Base-by-base conservation (phyloP, 2,888 invertebrate genomes). In the Dicranocentrus wangi region DNA sequence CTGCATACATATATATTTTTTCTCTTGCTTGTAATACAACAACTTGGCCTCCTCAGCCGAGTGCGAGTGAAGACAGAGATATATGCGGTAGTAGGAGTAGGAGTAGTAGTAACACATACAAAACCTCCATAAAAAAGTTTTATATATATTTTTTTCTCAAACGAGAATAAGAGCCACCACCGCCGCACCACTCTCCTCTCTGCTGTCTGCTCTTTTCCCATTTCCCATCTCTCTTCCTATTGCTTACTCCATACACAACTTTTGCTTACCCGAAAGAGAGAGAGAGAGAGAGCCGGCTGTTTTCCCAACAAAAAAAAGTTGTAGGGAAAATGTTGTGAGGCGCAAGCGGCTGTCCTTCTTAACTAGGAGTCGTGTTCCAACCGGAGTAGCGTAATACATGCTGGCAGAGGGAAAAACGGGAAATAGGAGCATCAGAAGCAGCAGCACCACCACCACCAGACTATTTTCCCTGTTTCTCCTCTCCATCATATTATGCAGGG, bases 291-390 rank as follows among this genome's bases (percentile, higher is more conserved):
- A 61, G 47, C 71, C 71, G 71, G 71, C 75, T 75, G 53, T 75
- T 75, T 66, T 72, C 47, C 51, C 60, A 66, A 39, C 51, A 58
- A 60, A 51, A 28, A 25, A 60, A 77, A 63, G 61, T 75, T 72
- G n/a, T n/a, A n/a, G 47, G 68, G 79, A 71, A 81, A 82, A 72
- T 72, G 71, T 73, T 68, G 81, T 76, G 80, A 82, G 78, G 84
- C 83, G 82, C 84, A 83, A 83, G 83, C 83, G 79, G 82, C 69
- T 55, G 61, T 63, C 21, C 39, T 53, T 65, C 60, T 71, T 55
- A 55, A 55, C 32, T 32, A n/a, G n/a, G n/a, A n/a, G n/a, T n/a
- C n/a, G n/a, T n/a, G n/a, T n/a, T n/a, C n/a, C n/a, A n/a, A n/a
- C n/a, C n/a, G n/a, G n/a, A n/a, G n/a, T n/a, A n/a, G n/a, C n/a